Evolutionary conservation across 2,888 invertebrate species (phyloP).

Genomic region (Drosophila austrosaltans): DNA sequence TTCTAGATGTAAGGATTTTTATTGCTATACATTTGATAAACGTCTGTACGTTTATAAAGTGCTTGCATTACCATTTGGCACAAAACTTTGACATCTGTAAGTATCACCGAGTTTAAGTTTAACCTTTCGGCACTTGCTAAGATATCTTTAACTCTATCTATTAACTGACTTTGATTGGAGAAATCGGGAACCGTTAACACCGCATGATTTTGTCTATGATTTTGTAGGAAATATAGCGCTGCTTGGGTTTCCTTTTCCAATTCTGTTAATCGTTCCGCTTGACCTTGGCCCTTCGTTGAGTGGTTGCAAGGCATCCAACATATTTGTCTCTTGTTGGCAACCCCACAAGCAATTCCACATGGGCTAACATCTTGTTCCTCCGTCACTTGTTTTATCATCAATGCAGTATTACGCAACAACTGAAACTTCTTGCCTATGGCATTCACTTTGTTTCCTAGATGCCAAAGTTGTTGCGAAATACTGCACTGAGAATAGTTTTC

Average conservation of each 20-base stretch:
- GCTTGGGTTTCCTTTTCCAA: neutral
- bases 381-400: neutral
- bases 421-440: conserved; percentile 32
- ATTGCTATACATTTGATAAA: conserved; percentile 5
- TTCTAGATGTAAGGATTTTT: neutral
- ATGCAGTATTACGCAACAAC: conserved; percentile 4
- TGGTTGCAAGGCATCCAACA: conserved; percentile 43
- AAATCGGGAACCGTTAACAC: neutral
- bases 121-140: conserved; percentile 25
- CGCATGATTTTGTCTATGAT: neutral
- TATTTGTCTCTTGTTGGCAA: conserved; percentile 27
- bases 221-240: neutral
- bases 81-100: conserved; percentile 32
- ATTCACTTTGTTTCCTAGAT: conserved; percentile 15
- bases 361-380: neutral
- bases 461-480: neutral
- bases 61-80: conserved; percentile 25
- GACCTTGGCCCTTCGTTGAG: conserved; percentile 3
- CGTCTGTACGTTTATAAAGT: conserved; percentile 15
- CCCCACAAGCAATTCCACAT: conserved; percentile 27
- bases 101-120: conserved; percentile 10
- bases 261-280: neutral
- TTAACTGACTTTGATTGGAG: conserved; percentile 22
- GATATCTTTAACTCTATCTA: conserved; percentile 35
- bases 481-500: neutral